Percentiles rank a stretch among this genome's conserved stretches.
Evolutionary conservation across 2,888 invertebrate genomes (phyloP).

Genomic region (Doris montereyensis): DNA sequence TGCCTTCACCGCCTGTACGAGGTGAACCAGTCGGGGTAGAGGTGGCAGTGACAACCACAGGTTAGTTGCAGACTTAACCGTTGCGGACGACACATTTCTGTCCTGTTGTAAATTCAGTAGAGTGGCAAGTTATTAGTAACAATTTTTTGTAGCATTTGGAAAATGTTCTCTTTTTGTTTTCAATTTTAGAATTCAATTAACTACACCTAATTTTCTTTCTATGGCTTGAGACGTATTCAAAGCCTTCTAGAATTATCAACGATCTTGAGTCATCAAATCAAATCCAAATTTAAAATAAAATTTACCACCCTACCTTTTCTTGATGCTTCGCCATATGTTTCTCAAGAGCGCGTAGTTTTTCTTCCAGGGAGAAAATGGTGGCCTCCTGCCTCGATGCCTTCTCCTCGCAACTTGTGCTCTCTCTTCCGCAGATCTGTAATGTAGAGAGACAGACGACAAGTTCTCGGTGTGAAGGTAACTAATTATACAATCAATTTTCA

Average conservation of each 20-base stretch:
- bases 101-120: neutral
- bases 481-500: too few relatives aligned
- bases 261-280: too few relatives aligned
- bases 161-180: neutral
- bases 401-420: constrained; percentile 66
- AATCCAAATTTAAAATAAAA: neutral
- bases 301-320: neutral
- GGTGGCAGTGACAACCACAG: neutral
- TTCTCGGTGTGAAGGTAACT: too few relatives aligned
- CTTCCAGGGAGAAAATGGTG: constrained; percentile 56
- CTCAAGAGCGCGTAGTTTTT: constrained; percentile 47
- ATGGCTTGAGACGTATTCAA: too few relatives aligned
- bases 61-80: neutral
- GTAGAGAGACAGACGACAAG: too few relatives aligned
- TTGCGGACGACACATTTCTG: neutral
- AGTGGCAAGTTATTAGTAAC: neutral
- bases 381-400: constrained; percentile 56
- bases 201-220: too few relatives aligned
- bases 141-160: too few relatives aligned
- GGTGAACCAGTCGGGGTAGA: constrained; percentile 1
- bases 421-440: constrained; percentile 65
- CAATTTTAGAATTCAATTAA: too few relatives aligned
- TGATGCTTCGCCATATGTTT: constrained; percentile 26
- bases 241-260: too few relatives aligned
- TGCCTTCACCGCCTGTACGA: constrained; percentile 11